Percentiles rank a stretch among this genome's conserved stretches.
phyloP scores from a whole-genome alignment of 2,888 invertebrate species.

The Microchrysa polita region DNA sequence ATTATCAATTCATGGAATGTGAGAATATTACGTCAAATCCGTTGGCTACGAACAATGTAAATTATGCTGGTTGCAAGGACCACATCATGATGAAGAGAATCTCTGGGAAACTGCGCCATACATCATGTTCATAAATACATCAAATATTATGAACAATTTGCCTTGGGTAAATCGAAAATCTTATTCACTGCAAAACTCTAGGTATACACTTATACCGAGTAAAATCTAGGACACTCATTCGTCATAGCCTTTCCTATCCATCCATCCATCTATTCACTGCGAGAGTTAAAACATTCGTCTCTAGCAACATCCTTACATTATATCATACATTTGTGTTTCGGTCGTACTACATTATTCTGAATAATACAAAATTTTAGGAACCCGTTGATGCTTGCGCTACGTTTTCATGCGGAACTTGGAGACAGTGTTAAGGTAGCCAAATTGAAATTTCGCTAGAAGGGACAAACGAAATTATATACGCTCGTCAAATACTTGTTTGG shows the following conservation, averaged over 20 bases:
- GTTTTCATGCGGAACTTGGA: too few species aligned
- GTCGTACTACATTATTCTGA: too few species aligned
- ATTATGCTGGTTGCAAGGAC: too few species aligned
- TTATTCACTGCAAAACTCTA: conserved; percentile 15
- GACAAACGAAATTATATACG: too few species aligned
- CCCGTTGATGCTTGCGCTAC: too few species aligned
- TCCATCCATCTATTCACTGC: background rate
- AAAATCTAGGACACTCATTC: background rate
- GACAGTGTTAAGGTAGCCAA: too few species aligned
- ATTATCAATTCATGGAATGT: background rate
- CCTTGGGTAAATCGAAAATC: conserved; percentile 21
- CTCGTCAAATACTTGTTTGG: background rate
- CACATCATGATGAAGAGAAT: too few species aligned
- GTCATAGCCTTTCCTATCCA: background rate
- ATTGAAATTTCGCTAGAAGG: background rate
- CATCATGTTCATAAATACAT: conserved; percentile 27
- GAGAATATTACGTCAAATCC: conserved; percentile 12
- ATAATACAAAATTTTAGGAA: too few species aligned
- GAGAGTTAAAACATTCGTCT: too few species aligned
- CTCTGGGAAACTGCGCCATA: conserved; percentile 7
- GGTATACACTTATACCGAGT: too few species aligned
- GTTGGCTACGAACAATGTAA: background rate
- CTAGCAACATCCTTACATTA: background rate
- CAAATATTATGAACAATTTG: conserved; percentile 23
- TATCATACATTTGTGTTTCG: background rate